These are phyloP conservation scores for Gavialis gangeticus DNA, from an alignment of 2,113 vertebrate genomes.

Conservation along the genomic window DNA sequence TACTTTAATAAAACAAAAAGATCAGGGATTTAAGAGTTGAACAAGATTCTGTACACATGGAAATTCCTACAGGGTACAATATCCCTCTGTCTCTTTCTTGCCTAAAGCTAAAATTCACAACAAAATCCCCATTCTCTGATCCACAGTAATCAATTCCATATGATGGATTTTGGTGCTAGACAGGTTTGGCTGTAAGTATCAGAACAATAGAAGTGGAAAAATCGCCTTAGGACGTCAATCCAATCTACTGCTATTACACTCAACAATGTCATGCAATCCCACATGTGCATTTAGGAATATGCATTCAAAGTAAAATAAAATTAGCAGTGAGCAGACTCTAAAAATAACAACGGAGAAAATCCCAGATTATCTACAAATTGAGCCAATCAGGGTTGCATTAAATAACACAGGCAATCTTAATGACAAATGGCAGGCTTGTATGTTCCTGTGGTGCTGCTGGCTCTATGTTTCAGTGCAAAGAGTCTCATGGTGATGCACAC, in stretches of 20 bases:
- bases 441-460: not conserved
- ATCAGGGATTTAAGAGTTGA: not conserved
- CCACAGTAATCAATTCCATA: not conserved
- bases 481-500: conserved; percentile 11
- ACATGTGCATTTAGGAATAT: no score
- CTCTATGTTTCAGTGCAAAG: not conserved
- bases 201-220: no score
- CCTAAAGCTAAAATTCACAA: not conserved
- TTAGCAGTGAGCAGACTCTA: not conserved
- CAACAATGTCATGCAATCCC: no score
- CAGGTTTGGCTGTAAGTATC: no score
- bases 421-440: not conserved
- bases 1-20: not conserved
- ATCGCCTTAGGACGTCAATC: no score
- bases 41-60: not conserved
- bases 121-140: not conserved
- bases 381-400: not conserved
- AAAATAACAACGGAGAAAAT: not conserved
- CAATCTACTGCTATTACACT: no score
- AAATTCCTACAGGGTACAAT: not conserved
- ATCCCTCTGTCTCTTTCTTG: not conserved
- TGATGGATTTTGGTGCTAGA: not conserved
- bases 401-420: conserved; percentile 8
- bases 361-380: not conserved
- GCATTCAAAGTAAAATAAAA: conserved; percentile 20